phyloP scores from a whole-genome alignment of 2,888 invertebrate genomes.

The Ditula angustiorana region DNA sequence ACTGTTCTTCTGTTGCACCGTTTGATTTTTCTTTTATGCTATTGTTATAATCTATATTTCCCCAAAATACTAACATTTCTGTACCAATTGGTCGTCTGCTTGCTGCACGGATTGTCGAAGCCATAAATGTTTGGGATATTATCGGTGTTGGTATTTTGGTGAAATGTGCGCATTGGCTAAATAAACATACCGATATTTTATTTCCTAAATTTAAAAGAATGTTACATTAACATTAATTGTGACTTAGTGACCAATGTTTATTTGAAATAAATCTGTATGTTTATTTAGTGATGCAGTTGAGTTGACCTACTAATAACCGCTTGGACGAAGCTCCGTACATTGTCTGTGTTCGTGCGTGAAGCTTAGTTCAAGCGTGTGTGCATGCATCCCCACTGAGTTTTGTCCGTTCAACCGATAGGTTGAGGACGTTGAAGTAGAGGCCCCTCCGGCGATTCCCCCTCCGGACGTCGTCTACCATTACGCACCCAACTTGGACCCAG shows the following conservation, averaged over 20 bases:
- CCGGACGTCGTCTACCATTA: slow-evolving; percentile 66
- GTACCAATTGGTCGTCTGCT: slow-evolving; percentile 53
- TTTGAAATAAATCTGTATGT: slow-evolving; percentile 60
- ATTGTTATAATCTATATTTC: slow-evolving; percentile 64
- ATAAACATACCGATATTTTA: slow-evolving; percentile 68
- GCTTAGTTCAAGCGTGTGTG: slow-evolving; percentile 76
- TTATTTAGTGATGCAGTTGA: slow-evolving; percentile 59
- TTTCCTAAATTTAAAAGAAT: slow-evolving; percentile 13
- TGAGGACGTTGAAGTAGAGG: slow-evolving; percentile 64
- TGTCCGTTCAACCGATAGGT: slow-evolving; percentile 79
- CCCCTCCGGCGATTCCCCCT: slow-evolving; percentile 50
- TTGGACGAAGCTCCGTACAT: slow-evolving; percentile 78
- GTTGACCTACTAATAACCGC: slow-evolving; percentile 61
- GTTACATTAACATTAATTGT: not conserved
- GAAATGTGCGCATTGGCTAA: slow-evolving; percentile 64
- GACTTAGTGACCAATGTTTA: not conserved
- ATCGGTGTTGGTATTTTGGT: slow-evolving; percentile 86
- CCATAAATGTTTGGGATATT: slow-evolving; percentile 61
- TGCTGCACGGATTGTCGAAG: slow-evolving; percentile 63
- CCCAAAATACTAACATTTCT: slow-evolving; percentile 83
- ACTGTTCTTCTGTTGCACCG: slow-evolving; percentile 65
- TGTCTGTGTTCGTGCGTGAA: slow-evolving; percentile 60
- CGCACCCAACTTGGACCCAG: slow-evolving; percentile 68
- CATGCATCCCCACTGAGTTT: slow-evolving; percentile 79
- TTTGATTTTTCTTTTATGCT: slow-evolving; percentile 56